These are phyloP conservation scores for Eucidaris tribuloides DNA, from an alignment of 35 echinoderm and acorn worm genomes.

Conservation along the genomic window DNA sequence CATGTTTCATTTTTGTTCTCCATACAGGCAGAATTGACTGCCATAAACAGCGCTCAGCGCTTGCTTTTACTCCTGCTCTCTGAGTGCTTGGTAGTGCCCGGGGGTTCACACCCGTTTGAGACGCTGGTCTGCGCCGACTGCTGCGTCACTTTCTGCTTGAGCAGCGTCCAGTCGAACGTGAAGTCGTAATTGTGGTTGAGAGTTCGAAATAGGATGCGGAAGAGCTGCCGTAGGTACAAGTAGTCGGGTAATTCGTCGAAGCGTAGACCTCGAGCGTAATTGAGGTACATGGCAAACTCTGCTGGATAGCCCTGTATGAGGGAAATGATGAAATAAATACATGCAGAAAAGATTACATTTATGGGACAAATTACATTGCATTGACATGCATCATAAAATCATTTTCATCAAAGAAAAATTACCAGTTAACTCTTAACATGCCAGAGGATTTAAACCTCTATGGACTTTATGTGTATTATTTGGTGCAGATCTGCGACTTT, in stretches of 20 bases:
- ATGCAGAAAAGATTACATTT: neutral
- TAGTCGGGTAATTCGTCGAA: constrained; percentile 95
- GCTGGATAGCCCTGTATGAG: constrained; percentile 82
- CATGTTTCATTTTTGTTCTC: too few relatives aligned
- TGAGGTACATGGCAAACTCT: constrained; percentile 99
- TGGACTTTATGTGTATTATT: too few relatives aligned
- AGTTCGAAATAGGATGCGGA: constrained; percentile 97
- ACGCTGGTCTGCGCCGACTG: constrained; percentile 33
- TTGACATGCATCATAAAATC: too few relatives aligned
- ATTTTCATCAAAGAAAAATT: too few relatives aligned
- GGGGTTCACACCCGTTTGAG: constrained; percentile 24
- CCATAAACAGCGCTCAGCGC: constrained; percentile 24
- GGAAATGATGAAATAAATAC: neutral
- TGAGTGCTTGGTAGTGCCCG: constrained; percentile 17
- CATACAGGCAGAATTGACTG: neutral
- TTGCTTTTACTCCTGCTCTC: constrained; percentile 82
- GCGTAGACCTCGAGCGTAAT: constrained; percentile 87
- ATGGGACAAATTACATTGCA: too few relatives aligned
- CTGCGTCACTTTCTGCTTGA: constrained; percentile 77
- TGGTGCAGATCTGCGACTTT: too few relatives aligned
- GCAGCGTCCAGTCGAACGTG: constrained; percentile 95
- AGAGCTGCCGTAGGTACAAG: constrained; percentile 95
- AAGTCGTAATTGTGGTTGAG: constrained; percentile 99
- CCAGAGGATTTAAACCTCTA: too few relatives aligned
- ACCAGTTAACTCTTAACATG: too few relatives aligned